phyloP scores from a whole-genome alignment of 2,113 vertebrate genomes.

The Lanius ludovicianus region DNA sequence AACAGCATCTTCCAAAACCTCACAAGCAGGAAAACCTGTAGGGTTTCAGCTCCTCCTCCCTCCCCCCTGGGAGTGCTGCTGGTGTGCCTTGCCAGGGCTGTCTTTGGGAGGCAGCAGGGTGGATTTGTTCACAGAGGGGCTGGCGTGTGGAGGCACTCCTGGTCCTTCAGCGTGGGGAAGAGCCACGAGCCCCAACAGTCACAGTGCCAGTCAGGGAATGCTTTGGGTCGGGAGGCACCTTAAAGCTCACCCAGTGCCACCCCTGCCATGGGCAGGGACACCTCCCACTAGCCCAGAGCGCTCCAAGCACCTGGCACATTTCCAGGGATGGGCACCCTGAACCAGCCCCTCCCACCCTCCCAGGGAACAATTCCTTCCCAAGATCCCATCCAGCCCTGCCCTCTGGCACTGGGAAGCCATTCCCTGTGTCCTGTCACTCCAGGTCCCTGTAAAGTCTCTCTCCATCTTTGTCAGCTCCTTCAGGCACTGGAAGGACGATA shows the following conservation, averaged over 20 bases:
- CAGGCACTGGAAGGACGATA: background rate
- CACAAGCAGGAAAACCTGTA: background rate
- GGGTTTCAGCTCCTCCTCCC: background rate
- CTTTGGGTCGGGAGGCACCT: background rate
- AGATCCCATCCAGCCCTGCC: rapidly evolving
- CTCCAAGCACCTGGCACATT: rapidly evolving
- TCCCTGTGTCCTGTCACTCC: background rate
- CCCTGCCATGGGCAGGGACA: background rate
- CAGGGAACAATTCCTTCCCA: background rate
- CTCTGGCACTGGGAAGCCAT: background rate
- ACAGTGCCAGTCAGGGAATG: background rate
- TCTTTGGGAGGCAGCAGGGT: background rate
- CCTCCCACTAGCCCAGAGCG: rapidly evolving
- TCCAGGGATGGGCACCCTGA: background rate
- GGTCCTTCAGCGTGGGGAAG: background rate
- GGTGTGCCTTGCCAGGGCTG: rapidly evolving
- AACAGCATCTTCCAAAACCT: background rate
- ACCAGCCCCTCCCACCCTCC: background rate
- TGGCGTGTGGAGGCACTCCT: rapidly evolving
- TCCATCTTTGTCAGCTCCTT: background rate
- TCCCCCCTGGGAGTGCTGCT: background rate
- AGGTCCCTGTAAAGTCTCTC: background rate
- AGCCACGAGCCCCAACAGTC: rapidly evolving
- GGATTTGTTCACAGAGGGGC: background rate
- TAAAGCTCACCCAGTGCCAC: rapidly evolving